These are phyloP conservation scores for Nemotelus nigrinus DNA, from an alignment of 2,888 invertebrate species.

Conservation along the genomic window DNA sequence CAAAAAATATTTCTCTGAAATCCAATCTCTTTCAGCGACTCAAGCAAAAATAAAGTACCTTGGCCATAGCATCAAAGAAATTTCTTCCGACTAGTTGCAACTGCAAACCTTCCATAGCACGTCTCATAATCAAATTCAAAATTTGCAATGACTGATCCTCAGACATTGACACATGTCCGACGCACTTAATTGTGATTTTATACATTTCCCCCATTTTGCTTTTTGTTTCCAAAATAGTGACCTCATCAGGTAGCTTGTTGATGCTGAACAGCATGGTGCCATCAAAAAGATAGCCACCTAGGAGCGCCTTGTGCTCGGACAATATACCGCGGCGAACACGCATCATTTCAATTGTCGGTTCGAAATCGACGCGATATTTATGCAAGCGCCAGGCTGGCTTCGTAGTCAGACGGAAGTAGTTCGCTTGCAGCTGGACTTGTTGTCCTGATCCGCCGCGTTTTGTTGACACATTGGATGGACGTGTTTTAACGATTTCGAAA, in stretches of 20 bases:
- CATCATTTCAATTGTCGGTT: conserved; percentile 76
- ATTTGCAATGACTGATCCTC: conserved; percentile 80
- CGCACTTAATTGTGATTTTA: conserved; percentile 70
- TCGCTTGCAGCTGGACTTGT: conserved; percentile 68
- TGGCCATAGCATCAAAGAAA: conserved; percentile 75
- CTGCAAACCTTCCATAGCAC: conserved; percentile 67
- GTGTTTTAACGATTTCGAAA: conserved; percentile 59
- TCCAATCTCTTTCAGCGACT: not conserved
- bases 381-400: conserved; percentile 76
- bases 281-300: conserved; percentile 81
- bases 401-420: conserved; percentile 75
- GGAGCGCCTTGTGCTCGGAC: conserved; percentile 66
- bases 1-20: not conserved
- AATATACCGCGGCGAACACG: conserved; percentile 71
- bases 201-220: conserved; percentile 67
- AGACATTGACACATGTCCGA: conserved; percentile 72
- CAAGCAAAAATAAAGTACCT: conserved; percentile 64
- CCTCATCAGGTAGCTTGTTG: conserved; percentile 68
- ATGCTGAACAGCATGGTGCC: conserved; percentile 77
- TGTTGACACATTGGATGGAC: conserved; percentile 57
- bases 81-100: conserved; percentile 78
- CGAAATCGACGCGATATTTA: conserved; percentile 80
- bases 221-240: conserved; percentile 70
- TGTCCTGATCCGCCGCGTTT: conserved; percentile 68
- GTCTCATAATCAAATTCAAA: conserved; percentile 81